phyloP scores from a whole-genome alignment of 2,113 vertebrate species.

The Donacobius atricapilla region DNA sequence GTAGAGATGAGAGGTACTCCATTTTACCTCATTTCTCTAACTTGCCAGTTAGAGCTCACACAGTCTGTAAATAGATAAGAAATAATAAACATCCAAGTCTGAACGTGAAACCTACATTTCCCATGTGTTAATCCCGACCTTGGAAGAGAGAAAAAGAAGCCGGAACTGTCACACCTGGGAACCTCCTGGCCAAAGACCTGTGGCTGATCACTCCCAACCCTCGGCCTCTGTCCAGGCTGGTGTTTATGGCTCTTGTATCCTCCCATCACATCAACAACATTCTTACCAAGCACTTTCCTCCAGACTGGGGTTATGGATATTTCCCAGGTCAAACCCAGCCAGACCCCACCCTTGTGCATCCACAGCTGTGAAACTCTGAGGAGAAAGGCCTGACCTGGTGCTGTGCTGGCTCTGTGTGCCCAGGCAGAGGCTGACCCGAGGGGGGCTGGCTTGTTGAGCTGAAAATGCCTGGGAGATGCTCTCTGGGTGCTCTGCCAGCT shows the following conservation, averaged over 20 bases:
- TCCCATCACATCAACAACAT: neutral
- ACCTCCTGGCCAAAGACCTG: neutral
- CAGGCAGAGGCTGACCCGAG: neutral
- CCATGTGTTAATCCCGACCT: too few relatives aligned
- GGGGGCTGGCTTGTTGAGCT: neutral
- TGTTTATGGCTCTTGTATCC: rapidly evolving
- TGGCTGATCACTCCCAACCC: rapidly evolving
- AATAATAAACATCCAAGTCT: too few relatives aligned
- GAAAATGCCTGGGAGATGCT: neutral
- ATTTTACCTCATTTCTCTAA: too few relatives aligned
- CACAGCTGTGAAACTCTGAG: neutral
- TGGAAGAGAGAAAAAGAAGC: too few relatives aligned
- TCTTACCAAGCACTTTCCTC: neutral
- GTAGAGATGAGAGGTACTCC: too few relatives aligned
- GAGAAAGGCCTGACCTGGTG: neutral
- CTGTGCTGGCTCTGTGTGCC: rapidly evolving
- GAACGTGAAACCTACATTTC: too few relatives aligned
- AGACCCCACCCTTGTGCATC: neutral
- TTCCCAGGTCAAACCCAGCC: neutral
- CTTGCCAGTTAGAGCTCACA: too few relatives aligned
- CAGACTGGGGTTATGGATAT: rapidly evolving
- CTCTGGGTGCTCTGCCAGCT: neutral
- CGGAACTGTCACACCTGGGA: too few relatives aligned
- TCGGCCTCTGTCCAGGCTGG: neutral
- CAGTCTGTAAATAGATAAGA: too few relatives aligned